Evolutionary conservation across 1,140 invertebrate genomes (phyloP).

Genomic region (Vollenhovia emeryi): DNA sequence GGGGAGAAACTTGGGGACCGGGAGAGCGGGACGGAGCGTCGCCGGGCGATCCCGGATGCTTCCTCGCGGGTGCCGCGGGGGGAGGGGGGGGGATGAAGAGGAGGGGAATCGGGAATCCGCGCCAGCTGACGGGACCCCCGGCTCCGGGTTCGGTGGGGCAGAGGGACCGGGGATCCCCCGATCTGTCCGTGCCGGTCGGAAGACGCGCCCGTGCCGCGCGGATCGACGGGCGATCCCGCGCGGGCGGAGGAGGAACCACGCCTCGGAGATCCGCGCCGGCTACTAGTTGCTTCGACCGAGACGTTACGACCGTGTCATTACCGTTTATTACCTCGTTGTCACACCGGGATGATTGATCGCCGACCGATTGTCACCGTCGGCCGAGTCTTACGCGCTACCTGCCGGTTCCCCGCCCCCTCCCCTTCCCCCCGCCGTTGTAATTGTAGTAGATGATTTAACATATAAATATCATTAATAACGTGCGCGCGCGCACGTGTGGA

Average conservation of each 20-base stretch:
- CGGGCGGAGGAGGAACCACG: not conserved
- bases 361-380: not conserved
- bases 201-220: not conserved
- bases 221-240: not conserved
- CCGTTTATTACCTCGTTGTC: not conserved
- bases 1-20: not conserved
- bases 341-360: not conserved
- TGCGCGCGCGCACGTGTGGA: too few relatives aligned
- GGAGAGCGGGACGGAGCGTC: not conserved
- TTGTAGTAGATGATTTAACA: not conserved
- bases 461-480: not conserved
- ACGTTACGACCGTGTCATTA: not conserved
- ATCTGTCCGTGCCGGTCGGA: not conserved
- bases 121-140: not conserved
- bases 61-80: not conserved
- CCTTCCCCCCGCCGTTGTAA: too few relatives aligned
- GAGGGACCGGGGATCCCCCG: not conserved
- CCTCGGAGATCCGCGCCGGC: not conserved
- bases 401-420: too few relatives aligned
- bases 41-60: not conserved
- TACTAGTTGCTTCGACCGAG: not conserved
- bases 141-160: not conserved
- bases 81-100: too few relatives aligned
- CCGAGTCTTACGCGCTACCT: not conserved
- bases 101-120: not conserved